These are phyloP conservation scores for Fukomys damarensis DNA, from an alignment of 2,113 vertebrate species.

Conservation along the genomic window DNA sequence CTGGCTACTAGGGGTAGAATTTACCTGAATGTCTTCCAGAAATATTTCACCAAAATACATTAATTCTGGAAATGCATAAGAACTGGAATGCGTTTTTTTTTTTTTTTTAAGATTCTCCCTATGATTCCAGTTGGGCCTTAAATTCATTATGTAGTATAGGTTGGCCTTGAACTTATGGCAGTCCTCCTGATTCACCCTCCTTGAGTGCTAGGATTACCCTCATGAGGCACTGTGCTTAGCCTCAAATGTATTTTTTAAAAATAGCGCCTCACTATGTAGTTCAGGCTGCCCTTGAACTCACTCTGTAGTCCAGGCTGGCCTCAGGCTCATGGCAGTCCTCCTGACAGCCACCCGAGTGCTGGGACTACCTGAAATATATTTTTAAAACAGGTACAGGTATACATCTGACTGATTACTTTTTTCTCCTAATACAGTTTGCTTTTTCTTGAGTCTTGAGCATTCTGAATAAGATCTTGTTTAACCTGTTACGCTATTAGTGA, in stretches of 20 bases:
- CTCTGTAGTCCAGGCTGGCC: too few relatives aligned
- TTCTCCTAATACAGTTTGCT: background rate
- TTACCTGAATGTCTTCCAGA: background rate
- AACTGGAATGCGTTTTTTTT: background rate
- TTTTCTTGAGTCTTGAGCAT: constrained; percentile 53
- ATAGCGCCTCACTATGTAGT: too few relatives aligned
- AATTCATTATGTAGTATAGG: too few relatives aligned
- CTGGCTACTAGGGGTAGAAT: background rate
- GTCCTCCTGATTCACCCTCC: background rate
- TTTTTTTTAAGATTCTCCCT: background rate
- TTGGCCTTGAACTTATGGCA: background rate
- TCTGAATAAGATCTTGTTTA: constrained; percentile 67
- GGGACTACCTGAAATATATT: background rate
- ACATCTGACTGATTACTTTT: background rate
- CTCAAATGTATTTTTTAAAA: background rate
- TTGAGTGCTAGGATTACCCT: background rate
- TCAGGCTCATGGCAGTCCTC: background rate
- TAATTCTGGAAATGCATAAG: background rate
- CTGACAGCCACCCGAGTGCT: background rate
- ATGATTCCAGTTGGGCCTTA: too few relatives aligned
- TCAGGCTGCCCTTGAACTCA: background rate
- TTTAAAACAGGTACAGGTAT: background rate
- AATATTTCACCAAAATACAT: background rate
- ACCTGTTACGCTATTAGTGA: constrained; percentile 65
- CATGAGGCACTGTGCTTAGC: too few relatives aligned